These are phyloP conservation scores for Eremophila alpestris DNA, from an alignment of 2,797 vertebrate genomes.

Conservation along the genomic window DNA sequence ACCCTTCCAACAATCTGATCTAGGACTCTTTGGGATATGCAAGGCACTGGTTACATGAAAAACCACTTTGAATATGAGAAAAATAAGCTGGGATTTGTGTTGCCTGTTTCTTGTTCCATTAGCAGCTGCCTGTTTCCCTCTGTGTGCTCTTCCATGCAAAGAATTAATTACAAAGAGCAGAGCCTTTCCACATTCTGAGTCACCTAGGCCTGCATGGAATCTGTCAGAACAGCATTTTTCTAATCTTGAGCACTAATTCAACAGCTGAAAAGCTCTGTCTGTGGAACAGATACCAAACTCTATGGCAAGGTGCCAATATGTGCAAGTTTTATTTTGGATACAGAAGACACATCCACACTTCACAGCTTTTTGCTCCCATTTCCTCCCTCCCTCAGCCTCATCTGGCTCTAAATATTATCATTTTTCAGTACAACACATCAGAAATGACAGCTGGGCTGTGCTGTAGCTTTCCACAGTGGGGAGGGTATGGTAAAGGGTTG, in stretches of 20 bases:
- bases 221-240: slow-evolving; percentile 21
- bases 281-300: slow-evolving; percentile 25
- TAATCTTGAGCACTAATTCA: neutral
- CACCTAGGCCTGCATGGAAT: neutral
- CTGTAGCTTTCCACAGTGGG: neutral
- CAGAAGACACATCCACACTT: neutral
- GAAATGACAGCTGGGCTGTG: neutral
- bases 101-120: neutral
- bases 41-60: neutral
- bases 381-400: neutral
- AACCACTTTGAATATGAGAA: neutral
- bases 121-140: slow-evolving; percentile 8
- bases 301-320: slow-evolving; percentile 7
- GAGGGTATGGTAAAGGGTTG: neutral
- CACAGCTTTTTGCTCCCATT: neutral
- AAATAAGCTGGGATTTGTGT: neutral
- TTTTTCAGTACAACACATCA: neutral
- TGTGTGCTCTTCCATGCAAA: neutral
- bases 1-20: neutral
- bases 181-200: neutral
- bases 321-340: slow-evolving; percentile 52
- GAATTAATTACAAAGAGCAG: neutral
- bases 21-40: neutral
- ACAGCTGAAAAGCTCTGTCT: slow-evolving; percentile 26
- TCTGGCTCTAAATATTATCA: neutral